Percentiles rank a stretch among this genome's conserved stretches.
Conservation (phyloP, 2,888 invertebrate species). For the Scaptomyza reducta region DNA sequence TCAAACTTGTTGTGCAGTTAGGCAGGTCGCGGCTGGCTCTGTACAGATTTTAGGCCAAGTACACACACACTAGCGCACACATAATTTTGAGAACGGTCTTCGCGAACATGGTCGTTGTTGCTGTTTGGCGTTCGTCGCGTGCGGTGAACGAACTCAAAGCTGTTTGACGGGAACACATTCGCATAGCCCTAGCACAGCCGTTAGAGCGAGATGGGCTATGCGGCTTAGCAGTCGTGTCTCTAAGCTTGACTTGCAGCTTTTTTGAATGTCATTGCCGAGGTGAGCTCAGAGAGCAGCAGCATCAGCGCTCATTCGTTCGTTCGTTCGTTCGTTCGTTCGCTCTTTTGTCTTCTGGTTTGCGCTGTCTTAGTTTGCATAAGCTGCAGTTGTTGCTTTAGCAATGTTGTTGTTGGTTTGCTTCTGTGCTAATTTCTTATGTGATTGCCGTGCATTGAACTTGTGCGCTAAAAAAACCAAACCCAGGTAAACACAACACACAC, state of each 20-base stretch:
- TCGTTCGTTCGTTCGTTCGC: slow-evolving; percentile 2
- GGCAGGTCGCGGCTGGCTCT: slow-evolving; percentile 67
- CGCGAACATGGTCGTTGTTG: slow-evolving; percentile 22
- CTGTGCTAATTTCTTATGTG: slow-evolving; percentile 76
- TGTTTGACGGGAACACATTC: slow-evolving; percentile 82
- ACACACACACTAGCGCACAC: slow-evolving; percentile 9
- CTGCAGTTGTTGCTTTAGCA: slow-evolving; percentile 8
- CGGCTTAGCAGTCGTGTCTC: slow-evolving; percentile 31
- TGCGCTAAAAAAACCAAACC: slow-evolving; percentile 63
- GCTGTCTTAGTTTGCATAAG: slow-evolving; percentile 69
- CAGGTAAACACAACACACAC: slow-evolving; percentile 16
- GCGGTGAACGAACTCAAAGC: slow-evolving; percentile 84
- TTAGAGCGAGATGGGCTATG: slow-evolving; percentile 17
- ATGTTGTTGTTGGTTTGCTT: slow-evolving; percentile 37
- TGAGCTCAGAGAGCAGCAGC: slow-evolving; percentile 16
- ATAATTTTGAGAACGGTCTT: slow-evolving; percentile 11
- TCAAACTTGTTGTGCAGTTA: slow-evolving; percentile 72
- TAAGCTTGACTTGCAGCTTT: slow-evolving; percentile 75
- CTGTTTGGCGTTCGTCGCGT: slow-evolving; percentile 36
- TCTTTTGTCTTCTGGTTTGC: slow-evolving; percentile 34
- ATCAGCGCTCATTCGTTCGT: slow-evolving; percentile 6
- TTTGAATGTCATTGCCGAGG: slow-evolving; percentile 77
- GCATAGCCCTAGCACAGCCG: slow-evolving; percentile 12
- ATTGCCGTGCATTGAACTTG: slow-evolving; percentile 71
- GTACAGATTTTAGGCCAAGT: slow-evolving; percentile 70